Base-by-base conservation (phyloP, 2,113 vertebrate genomes). In the Pogona vitticeps region DNA sequence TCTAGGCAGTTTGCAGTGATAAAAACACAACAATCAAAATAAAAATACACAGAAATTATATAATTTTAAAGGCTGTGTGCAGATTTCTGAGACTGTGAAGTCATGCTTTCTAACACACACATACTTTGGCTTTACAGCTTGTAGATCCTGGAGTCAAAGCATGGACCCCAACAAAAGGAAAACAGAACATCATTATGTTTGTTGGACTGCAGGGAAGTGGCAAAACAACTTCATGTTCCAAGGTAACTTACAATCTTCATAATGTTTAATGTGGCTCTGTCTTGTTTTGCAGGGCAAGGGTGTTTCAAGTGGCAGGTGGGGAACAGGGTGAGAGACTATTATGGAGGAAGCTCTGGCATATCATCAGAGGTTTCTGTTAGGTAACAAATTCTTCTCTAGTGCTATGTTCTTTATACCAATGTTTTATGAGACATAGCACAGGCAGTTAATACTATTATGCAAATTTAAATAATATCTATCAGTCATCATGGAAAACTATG, bases 121-220 rank as follows among this genome's bases (percentile, higher is more conserved):
- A 79, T 70, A 33, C 59, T 93, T 79, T 91, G 92, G 42, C 77
- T 88, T 56, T 92, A 20, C 87, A 99, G 99, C 97, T 99, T 92
- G 99, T 99, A 89, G 99, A 99, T 94, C 99, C 99, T 61, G 99
- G 98, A 83, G 99, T 99, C 87, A 99, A 99, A 96, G 98, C 99
- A 20, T 99, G 99, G 99, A 98, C 98, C 75, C 99, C 99, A 14
- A 99, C 98, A 17, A 99, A 99, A 96, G 99, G 99, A 94, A 99
- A 99, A 95, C 98, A 98, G 93, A 99, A 99, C 33, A 98, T 99
- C 87, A 99, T 99, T 92, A 99, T 99, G 99, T 99, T 99, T 95
- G 99, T 99, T 79, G 99, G 99, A 81, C 96, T 99, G 88, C 99
- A 99, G 92, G 99, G 99, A 90, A 99, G 99, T 88, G 99, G 99